phyloP scores from a whole-genome alignment of 2,113 vertebrate genomes.

The Ophthalmolycus amberensis region DNA sequence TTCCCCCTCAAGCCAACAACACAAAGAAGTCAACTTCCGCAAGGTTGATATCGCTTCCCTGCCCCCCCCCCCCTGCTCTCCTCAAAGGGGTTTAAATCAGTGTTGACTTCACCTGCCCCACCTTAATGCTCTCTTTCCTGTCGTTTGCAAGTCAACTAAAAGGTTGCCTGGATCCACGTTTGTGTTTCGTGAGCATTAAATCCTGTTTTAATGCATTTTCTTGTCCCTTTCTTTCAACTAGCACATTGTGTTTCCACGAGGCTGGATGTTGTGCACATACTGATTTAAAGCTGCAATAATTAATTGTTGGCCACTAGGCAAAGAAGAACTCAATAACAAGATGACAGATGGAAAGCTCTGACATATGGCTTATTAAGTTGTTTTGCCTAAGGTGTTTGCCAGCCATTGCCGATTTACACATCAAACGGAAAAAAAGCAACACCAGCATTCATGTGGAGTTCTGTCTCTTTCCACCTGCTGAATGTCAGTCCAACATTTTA shows the following conservation, averaged over 20 bases:
- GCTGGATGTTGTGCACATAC: conserved; percentile 3
- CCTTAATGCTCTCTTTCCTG: conserved; percentile 56
- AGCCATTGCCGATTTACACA: not conserved
- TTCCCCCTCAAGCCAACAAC: conserved; percentile 64
- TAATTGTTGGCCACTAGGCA: not conserved
- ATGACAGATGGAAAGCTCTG: not conserved
- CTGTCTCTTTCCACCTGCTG: not conserved
- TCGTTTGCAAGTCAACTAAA: conserved; percentile 54
- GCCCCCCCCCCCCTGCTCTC: conserved; percentile 15
- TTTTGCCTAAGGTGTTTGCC: not conserved
- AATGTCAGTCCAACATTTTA: not conserved
- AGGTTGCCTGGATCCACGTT: conserved; percentile 32
- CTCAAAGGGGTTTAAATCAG: conserved; percentile 66
- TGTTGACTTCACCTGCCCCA: conserved; percentile 57
- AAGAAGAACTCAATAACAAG: not conserved
- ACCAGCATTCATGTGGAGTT: not conserved
- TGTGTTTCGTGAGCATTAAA: conserved; percentile 47
- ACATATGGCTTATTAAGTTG: not conserved
- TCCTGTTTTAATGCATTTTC: conserved; percentile 56
- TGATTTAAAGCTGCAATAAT: conserved; percentile 18
- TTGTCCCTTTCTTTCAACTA: not conserved
- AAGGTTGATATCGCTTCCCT: conserved; percentile 73
- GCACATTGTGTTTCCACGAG: not conserved
- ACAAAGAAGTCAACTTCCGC: conserved; percentile 74
- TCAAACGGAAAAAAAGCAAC: not conserved